A percentile compares a stretch with the other conserved stretches of the same genome.
Conservation (phyloP, 2,888 invertebrate species). For the Tanytarsus gracilentus region DNA sequence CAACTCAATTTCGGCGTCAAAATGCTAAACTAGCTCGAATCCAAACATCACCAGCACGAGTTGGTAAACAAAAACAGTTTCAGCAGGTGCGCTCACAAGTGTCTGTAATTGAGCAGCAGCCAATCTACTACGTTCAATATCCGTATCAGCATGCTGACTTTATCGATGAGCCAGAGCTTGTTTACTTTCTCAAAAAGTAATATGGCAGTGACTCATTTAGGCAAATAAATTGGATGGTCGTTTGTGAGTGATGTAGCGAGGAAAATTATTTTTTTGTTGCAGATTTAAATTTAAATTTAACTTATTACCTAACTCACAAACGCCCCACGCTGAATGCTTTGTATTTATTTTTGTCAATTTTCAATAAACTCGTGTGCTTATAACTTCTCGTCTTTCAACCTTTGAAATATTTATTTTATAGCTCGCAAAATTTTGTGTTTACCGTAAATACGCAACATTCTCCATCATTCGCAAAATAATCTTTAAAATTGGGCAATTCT, state of each 20-base stretch:
- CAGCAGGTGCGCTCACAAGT: not conserved
- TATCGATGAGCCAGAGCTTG: slow-evolving; percentile 8
- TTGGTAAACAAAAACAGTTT: not conserved
- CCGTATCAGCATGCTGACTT: not conserved
- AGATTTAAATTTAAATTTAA: too few relatives aligned
- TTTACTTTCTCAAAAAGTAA: slow-evolving; percentile 19
- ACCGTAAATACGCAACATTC: too few relatives aligned
- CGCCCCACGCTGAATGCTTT: too few relatives aligned
- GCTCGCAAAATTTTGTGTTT: too few relatives aligned
- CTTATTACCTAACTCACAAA: too few relatives aligned
- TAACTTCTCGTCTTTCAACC: too few relatives aligned
- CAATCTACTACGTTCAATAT: slow-evolving; percentile 14
- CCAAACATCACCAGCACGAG: not conserved
- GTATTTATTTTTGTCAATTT: too few relatives aligned
- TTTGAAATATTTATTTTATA: too few relatives aligned
- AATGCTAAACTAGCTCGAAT: not conserved
- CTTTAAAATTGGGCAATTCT: too few relatives aligned
- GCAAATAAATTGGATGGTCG: not conserved
- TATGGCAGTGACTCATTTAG: not conserved
- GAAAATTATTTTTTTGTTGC: not conserved
- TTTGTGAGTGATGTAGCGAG: not conserved
- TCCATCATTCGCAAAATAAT: too few relatives aligned
- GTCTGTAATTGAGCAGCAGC: slow-evolving; percentile 5
- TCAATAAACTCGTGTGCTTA: too few relatives aligned
- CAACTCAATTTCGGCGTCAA: slow-evolving; percentile 17